A percentile compares a stretch with the other conserved stretches of the same genome.
These are phyloP conservation scores for Argopecten irradians DNA, from an alignment of 1,140 invertebrate genomes.

Conservation along the genomic window DNA sequence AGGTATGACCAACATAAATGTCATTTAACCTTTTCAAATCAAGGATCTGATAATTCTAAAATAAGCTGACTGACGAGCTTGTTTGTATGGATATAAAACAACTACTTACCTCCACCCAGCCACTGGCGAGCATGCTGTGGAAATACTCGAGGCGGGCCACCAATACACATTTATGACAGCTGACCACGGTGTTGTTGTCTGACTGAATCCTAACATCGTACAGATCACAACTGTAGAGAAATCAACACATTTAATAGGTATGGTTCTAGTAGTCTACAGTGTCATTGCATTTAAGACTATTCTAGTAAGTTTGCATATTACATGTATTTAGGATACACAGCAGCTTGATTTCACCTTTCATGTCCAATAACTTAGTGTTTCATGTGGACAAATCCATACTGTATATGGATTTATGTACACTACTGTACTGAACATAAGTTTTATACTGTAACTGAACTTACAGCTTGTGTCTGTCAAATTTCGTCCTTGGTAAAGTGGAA, in stretches of 20 bases:
- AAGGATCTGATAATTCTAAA: not conserved
- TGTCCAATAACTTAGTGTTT: not conserved
- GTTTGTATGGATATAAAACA: too few species aligned
- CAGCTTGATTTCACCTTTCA: not conserved
- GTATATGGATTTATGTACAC: not conserved
- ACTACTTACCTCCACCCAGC: conserved; percentile 80
- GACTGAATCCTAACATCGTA: conserved; percentile 78
- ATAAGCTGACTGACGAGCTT: not conserved
- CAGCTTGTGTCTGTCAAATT: conserved; percentile 69
- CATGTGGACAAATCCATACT: not conserved
- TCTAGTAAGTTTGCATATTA: not conserved
- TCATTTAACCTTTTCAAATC: not conserved
- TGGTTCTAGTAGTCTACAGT: not conserved
- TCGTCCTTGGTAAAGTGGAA: conserved; percentile 51
- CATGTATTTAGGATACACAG: too few species aligned
- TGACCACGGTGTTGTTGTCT: conserved; percentile 80
- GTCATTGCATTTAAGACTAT: not conserved
- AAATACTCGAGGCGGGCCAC: conserved; percentile 86
- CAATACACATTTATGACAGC: conserved; percentile 86
- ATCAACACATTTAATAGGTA: conserved; percentile 8
- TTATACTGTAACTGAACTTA: conserved; percentile 54
- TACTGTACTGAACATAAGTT: not conserved
- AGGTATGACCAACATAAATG: not conserved
- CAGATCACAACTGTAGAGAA: conserved; percentile 74
- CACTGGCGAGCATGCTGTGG: conserved; percentile 84